Percentiles rank a stretch among this genome's conserved stretches.
Evolutionary conservation across 2,113 vertebrate species (phyloP).

Genomic region (Ranitomeya imitator): DNA sequence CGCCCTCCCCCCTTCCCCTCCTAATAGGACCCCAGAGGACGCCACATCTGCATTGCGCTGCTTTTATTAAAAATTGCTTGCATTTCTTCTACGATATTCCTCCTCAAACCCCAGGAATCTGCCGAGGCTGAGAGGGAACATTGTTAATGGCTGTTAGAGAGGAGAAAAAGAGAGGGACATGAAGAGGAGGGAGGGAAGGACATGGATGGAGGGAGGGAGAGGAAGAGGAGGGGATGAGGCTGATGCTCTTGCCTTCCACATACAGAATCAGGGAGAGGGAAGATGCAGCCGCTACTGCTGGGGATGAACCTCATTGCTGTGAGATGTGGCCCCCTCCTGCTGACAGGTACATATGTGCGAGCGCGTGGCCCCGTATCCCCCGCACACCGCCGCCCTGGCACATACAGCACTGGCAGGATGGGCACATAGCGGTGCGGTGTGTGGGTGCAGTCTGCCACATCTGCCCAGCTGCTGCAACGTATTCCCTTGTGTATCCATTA

Average conservation of each 20-base stretch:
- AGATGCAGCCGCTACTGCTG: background rate
- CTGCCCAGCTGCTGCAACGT: slow-evolving; percentile 11
- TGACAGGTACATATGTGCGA: slow-evolving; percentile 16
- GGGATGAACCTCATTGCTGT: slow-evolving; percentile 27
- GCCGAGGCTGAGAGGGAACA: slow-evolving; percentile 4
- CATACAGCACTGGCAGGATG: background rate
- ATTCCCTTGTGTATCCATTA: background rate
- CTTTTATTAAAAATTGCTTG: background rate
- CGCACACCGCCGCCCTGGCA: background rate
- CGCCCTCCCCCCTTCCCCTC: no score
- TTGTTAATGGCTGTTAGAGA: background rate
- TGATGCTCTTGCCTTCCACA: background rate
- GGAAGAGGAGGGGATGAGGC: slow-evolving; percentile 31
- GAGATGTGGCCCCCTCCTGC: slow-evolving; percentile 31
- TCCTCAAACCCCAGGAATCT: background rate
- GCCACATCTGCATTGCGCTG: no score
- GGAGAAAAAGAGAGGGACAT: slow-evolving; percentile 14
- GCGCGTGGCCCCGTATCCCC: background rate
- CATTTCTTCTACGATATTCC: background rate
- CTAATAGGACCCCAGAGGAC: no score
- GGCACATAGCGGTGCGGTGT: background rate
- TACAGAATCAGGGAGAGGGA: background rate
- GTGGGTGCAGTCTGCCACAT: background rate
- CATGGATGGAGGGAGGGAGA: slow-evolving; percentile 24
- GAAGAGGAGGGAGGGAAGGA: slow-evolving; percentile 16